A percentile compares a stretch with the other conserved stretches of the same genome.
phyloP scores from a whole-genome alignment of 2,113 vertebrate species.

The Chitala chitala region DNA sequence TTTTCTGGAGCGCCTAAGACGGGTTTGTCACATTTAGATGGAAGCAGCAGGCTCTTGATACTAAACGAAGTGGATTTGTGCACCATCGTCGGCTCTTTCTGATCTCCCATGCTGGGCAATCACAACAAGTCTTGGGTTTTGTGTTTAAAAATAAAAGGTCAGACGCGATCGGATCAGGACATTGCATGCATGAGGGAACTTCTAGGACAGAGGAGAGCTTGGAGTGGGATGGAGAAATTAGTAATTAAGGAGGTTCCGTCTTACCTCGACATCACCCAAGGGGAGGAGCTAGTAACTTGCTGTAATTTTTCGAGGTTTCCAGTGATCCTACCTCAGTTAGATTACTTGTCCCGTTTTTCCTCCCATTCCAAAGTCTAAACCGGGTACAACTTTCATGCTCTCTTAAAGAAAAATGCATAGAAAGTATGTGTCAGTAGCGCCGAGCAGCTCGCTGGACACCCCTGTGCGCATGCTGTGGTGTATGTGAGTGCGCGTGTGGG shows the following conservation, averaged over 20 bases:
- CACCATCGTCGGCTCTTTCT: constrained; percentile 55
- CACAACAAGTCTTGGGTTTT: constrained; percentile 25
- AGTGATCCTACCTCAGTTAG: constrained; percentile 11
- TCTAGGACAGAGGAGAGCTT: constrained; percentile 34
- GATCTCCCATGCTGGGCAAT: constrained; percentile 56
- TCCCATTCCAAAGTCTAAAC: not conserved
- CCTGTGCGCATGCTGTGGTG: constrained; percentile 17
- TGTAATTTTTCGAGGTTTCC: constrained; percentile 34
- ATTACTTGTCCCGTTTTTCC: not conserved
- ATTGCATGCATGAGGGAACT: constrained; percentile 47
- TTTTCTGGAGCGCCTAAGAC: constrained; percentile 40
- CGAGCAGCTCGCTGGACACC: not conserved
- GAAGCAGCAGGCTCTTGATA: constrained; percentile 70
- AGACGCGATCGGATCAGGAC: constrained; percentile 38
- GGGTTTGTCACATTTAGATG: constrained; percentile 53
- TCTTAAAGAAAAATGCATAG: not conserved
- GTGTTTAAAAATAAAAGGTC: constrained; percentile 31
- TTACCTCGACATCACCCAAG: constrained; percentile 40
- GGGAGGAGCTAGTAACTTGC: constrained; percentile 51
- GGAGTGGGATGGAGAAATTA: constrained; percentile 48
- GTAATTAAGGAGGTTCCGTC: constrained; percentile 62
- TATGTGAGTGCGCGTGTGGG: constrained; percentile 27
- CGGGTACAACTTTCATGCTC: not conserved
- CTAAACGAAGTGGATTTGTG: constrained; percentile 68
- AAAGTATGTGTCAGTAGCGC: not conserved